Evolutionary conservation across 2,888 invertebrate genomes (phyloP).

Genomic region (Cryptops parisi): DNA sequence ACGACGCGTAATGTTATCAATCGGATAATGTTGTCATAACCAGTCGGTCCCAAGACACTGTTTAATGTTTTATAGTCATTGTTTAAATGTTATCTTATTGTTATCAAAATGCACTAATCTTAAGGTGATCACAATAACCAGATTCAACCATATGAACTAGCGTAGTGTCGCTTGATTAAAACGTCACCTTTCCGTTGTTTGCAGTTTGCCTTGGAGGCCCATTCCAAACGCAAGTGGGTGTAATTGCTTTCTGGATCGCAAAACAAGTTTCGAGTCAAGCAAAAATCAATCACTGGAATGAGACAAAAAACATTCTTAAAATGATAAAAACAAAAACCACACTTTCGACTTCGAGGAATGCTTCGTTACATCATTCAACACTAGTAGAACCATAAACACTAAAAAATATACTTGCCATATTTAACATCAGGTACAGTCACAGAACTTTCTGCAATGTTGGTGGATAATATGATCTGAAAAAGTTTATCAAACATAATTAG

Average conservation of each 20-base stretch:
- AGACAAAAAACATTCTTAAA: conserved; percentile 13
- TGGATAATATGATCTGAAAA: conserved; percentile 64
- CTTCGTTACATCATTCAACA: neutral
- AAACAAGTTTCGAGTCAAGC: conserved; percentile 66
- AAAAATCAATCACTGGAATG: conserved; percentile 76
- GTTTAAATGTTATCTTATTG: no score
- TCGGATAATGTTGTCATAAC: no score
- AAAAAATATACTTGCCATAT: conserved; percentile 35
- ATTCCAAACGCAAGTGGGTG: conserved; percentile 56
- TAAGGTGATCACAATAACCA: no score
- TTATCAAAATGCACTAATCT: no score
- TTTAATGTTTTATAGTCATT: neutral
- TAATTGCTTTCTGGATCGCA: conserved; percentile 64
- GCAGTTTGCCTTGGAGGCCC: conserved; percentile 84
- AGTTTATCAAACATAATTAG: no score
- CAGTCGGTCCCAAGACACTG: no score
- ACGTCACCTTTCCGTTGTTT: conserved; percentile 52
- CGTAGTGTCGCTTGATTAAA: neutral
- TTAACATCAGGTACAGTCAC: conserved; percentile 77
- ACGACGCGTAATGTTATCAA: neutral
- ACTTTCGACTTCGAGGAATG: neutral
- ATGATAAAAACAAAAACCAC: neutral
- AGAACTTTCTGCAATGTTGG: conserved; percentile 86
- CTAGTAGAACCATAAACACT: neutral
- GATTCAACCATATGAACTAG: neutral